phyloP scores from a whole-genome alignment of 2,888 invertebrate species.

The Apotomis turbidana region DNA sequence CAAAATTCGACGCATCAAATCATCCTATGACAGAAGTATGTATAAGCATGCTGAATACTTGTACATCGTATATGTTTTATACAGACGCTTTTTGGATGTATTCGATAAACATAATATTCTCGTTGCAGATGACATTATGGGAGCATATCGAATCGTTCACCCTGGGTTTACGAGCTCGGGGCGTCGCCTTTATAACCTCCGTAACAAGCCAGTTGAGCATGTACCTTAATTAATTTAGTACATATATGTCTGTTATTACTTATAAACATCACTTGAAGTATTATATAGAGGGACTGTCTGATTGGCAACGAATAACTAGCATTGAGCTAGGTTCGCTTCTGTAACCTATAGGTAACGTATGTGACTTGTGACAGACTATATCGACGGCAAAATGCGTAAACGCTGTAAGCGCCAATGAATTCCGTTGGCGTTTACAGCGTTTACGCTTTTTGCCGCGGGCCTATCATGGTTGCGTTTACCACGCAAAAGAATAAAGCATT shows the following conservation, averaged over 20 bases:
- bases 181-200: constrained; percentile 60
- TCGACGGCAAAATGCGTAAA: too few species aligned
- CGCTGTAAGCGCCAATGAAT: too few species aligned
- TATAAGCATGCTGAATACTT: too few species aligned
- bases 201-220: constrained; percentile 54
- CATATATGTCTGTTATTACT: constrained; percentile 23
- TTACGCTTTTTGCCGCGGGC: too few species aligned
- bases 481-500: too few species aligned
- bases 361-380: too few species aligned
- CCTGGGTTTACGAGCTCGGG: constrained; percentile 64
- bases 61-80: too few species aligned
- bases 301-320: neutral
- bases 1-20: too few species aligned
- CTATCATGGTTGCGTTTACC: too few species aligned
- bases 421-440: too few species aligned
- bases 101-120: constrained; percentile 15
- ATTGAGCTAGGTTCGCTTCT: neutral
- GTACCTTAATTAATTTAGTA: constrained; percentile 56
- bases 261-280: constrained; percentile 5
- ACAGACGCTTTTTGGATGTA: neutral
- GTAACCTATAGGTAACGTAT: neutral
- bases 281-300: neutral
- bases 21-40: neutral
- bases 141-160: constrained; percentile 73
- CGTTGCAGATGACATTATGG: constrained; percentile 59